These are phyloP conservation scores for Sphaerodactylus townsendi DNA, from an alignment of 2,113 vertebrate species.

Conservation along the genomic window DNA sequence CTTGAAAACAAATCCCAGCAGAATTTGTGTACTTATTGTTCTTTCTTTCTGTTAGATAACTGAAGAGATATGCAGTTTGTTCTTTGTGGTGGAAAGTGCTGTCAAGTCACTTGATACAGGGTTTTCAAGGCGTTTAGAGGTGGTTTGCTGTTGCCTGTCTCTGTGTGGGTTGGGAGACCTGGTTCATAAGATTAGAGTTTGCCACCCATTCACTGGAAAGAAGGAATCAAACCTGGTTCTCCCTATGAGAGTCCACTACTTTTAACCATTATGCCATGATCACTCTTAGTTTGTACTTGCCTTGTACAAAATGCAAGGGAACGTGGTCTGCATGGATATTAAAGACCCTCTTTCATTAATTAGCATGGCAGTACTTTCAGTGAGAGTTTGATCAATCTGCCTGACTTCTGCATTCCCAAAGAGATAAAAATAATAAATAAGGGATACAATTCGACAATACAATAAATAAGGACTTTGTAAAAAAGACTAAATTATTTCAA, in stretches of 20 bases:
- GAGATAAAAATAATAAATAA: background rate
- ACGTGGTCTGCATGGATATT: background rate
- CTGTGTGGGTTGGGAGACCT: too few relatives aligned
- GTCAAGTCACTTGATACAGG: too few relatives aligned
- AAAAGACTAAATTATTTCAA: background rate
- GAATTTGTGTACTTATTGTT: slow-evolving; percentile 39
- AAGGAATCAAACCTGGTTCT: too few relatives aligned
- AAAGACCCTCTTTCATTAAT: slow-evolving; percentile 17
- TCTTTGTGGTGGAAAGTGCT: too few relatives aligned
- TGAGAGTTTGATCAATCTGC: slow-evolving; percentile 29
- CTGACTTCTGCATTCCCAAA: background rate
- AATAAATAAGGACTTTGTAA: background rate
- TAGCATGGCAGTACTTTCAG: slow-evolving; percentile 8
- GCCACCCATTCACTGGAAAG: too few relatives aligned
- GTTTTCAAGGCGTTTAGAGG: too few relatives aligned
- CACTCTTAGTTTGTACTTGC: slow-evolving; percentile 16
- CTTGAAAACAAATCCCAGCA: slow-evolving; percentile 26
- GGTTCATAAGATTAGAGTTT: too few relatives aligned
- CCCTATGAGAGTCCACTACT: too few relatives aligned
- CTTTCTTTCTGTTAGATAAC: slow-evolving; percentile 38
- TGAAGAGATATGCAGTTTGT: background rate
- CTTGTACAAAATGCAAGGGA: background rate
- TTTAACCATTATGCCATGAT: too few relatives aligned
- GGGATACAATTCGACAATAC: too few relatives aligned
- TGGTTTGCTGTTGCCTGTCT: too few relatives aligned